A percentile compares a stretch with the other conserved stretches of the same genome.
Conservation (phyloP, 2,888 invertebrate species). For the Calliopum simillimum region DNA sequence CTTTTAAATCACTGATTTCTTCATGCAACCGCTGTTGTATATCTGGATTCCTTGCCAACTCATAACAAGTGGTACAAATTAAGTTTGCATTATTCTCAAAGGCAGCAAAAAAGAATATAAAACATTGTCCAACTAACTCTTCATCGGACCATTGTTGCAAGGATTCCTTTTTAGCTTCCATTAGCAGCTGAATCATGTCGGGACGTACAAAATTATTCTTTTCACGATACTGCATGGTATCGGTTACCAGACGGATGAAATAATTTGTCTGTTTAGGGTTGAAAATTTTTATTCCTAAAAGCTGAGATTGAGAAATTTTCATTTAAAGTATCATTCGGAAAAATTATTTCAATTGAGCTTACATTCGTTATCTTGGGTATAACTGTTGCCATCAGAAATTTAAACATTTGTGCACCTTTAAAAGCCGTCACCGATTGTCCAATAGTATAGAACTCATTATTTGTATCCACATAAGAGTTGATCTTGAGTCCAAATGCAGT, state of each 20-base stretch:
- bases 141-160: constrained; percentile 43
- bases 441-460: constrained; percentile 70
- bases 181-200: constrained; percentile 71
- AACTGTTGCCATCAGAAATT: constrained; percentile 46
- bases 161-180: constrained; percentile 67
- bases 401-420: constrained; percentile 46
- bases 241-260: constrained; percentile 62
- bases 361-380: constrained; percentile 49
- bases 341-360: constrained; percentile 11
- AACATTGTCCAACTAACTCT: constrained; percentile 68
- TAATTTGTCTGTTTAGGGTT: constrained; percentile 52
- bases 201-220: constrained; percentile 64
- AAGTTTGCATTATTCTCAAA: constrained; percentile 64
- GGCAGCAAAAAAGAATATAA: constrained; percentile 69
- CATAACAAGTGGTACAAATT: constrained; percentile 68
- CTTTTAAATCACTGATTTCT: constrained; percentile 68
- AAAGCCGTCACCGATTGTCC: constrained; percentile 50
- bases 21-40: constrained; percentile 69
- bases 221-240: constrained; percentile 65
- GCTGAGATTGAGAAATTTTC: neutral
- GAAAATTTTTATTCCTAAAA: constrained; percentile 44
- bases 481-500: constrained; percentile 66
- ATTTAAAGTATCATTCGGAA: neutral
- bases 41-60: constrained; percentile 70
- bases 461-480: constrained; percentile 68